These are phyloP conservation scores for Drosophila ficusphila DNA, from an alignment of 1,140 invertebrate genomes.

Conservation along the genomic window DNA sequence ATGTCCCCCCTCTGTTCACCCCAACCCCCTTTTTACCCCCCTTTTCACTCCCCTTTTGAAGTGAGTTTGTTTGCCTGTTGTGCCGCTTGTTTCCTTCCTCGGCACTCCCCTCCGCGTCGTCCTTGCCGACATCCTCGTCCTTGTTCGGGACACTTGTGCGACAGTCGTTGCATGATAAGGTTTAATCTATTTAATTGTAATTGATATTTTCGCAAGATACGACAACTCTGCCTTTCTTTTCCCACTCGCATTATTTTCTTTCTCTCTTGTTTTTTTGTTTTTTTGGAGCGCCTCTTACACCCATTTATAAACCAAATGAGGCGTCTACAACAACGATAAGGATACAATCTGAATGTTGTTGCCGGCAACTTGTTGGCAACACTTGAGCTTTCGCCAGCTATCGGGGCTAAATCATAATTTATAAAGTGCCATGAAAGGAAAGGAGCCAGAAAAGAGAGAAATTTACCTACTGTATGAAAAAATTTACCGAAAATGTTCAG, in stretches of 20 bases:
- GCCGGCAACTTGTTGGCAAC: conserved; percentile 41
- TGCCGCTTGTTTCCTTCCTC: conserved; percentile 50
- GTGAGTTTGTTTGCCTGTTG: conserved; percentile 54
- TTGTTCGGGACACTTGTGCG: conserved; percentile 75
- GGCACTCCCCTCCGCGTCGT: conserved; percentile 29
- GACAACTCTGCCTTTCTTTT: conserved; percentile 41
- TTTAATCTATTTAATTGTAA: conserved; percentile 83
- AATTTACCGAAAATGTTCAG: neutral
- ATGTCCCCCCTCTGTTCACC: conserved; percentile 33
- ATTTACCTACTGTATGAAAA: conserved; percentile 1
- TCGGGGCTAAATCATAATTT: conserved; percentile 47
- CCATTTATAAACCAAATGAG: conserved; percentile 78
- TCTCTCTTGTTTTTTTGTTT: conserved; percentile 1
- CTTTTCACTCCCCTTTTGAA: neutral
- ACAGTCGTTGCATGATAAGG: conserved; percentile 82
- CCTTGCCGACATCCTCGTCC: conserved; percentile 41
- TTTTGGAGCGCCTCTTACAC: conserved; percentile 15
- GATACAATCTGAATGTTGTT: conserved; percentile 17
- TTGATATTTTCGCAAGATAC: conserved; percentile 81
- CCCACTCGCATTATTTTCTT: conserved; percentile 13
- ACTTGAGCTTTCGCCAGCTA: conserved; percentile 34
- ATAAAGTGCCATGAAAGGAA: conserved; percentile 39
- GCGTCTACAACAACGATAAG: conserved; percentile 29
- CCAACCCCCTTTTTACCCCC: neutral
- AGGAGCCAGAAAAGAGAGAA: conserved; percentile 8